Evolutionary conservation across 2,113 vertebrate genomes (phyloP), one percentile per base, ranked within the genome.

Genomic region (Centrocercus urophasianus): DNA sequence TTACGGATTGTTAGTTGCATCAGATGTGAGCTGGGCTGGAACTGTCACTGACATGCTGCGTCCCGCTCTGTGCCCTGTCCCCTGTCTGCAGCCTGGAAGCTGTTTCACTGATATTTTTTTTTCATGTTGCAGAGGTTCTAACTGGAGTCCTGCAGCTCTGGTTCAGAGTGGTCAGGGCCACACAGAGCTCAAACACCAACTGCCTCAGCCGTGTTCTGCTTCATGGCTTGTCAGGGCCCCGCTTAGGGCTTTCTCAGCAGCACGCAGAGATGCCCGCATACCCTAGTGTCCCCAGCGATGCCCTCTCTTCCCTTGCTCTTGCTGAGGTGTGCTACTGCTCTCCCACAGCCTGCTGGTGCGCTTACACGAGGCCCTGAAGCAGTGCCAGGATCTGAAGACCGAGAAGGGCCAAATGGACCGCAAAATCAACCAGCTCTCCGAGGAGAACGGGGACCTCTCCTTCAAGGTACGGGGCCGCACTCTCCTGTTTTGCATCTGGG

Each of bases 401-500:
- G 98, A 98, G 70, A 97, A 98, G 42, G 95, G 95, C 42, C 98
- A 99, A 70, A 98, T 98, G 98, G 99, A 99, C 74, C 97, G 98
- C n/a, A 99, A 98, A 83, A 98, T 99, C 72, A 98, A 93, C 84
- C 97, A 99, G 56, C 98, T 99, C 36, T 97, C 98, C 0, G 98
- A 99, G 32, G 99, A 99, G 95, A 99, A 99, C 6, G 98, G 99
- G 7, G 96, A 97, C 2, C 98, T 99, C 13, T 98, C 98, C 11
- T 98, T 98, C 90, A 98, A 98, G 98, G 99, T 99, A 97, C 24
- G 1, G 32, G 21, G 5, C 6, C 32, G 13, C 14, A 8, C 73
- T 11, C 40, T 54, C 30, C 19, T 25, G 13, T 20, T 20, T 5
- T 7, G 13, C 13, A 14, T 15, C 42, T 28, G 8, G 57, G 8